Base-by-base conservation (phyloP, 1,140 invertebrate genomes). In the Bacillus rossius region DNA sequence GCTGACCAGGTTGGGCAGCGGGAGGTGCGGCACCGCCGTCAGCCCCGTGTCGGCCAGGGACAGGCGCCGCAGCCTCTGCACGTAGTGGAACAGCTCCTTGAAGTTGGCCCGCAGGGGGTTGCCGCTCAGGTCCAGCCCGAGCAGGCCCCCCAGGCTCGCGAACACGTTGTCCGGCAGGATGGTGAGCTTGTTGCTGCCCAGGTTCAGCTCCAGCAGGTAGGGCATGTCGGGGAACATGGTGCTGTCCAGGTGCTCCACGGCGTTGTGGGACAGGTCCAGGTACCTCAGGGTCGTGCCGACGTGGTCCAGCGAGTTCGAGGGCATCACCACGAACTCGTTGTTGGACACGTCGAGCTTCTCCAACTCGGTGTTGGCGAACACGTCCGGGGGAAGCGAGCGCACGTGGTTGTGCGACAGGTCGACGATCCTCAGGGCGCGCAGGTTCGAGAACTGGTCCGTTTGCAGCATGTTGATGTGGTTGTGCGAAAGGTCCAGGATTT, bases 101-200 rank as follows among this genome's bases (percentile, higher is more conserved):
- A 92, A 91, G 73, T 94, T 94, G 40, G 90, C 88, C 61, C 89
- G 83, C 1, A 91, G 71, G n/a, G 81, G 77, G 72, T 95, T 96
- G 51, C 81, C 82, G 34, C 89, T 88, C 2, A 96, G 74, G 71
- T 94, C 89, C 55, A 95, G 73, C 61, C 81, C 83, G 43, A 91
- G 80, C 23, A 96, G 76, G 61, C 84, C 85, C 19, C 83, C 84
- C 7, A 94, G 76, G 62, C 89, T 87, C 1, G 86, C 87, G 71
- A 96, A 94, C 2, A 91, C 90, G 69, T 92, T 93, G 70, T 95
- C 92, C 0, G 91, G 89, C 38, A 95, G 71, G 53, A 92, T 89
- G 0, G 86, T 89, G 22, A 96, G 79, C 65, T 85, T 84, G 75
- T 96, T 96, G 61, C 81, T 79, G 14, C 86, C 84, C 60, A 96